Conservation (phyloP, 2,888 invertebrate genomes). For the Leptothorax acervorum region DNA sequence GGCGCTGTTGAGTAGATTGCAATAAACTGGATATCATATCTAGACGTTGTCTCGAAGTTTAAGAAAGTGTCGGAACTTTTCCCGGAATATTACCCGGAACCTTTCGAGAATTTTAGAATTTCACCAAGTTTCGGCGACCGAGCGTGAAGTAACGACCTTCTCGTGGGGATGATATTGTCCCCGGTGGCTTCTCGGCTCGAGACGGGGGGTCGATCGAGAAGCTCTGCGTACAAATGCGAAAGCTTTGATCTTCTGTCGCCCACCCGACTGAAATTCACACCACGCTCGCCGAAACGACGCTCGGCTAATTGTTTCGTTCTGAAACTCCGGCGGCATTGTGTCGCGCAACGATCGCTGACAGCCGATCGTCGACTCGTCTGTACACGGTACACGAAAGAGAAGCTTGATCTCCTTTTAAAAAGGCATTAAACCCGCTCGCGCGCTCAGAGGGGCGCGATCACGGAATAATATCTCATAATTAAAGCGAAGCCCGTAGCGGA, state of each 20-base stretch:
- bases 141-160: constrained; percentile 58
- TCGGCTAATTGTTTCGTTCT: constrained; percentile 73
- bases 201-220: constrained; percentile 62
- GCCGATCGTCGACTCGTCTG: constrained; percentile 42
- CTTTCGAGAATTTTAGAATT: constrained; percentile 64
- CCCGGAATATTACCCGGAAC: constrained; percentile 60
- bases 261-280: constrained; percentile 59
- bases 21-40: constrained; percentile 52
- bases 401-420: constrained; percentile 81
- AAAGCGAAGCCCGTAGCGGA: constrained; percentile 83
- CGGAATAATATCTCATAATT: constrained; percentile 84
- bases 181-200: background rate
- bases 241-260: constrained; percentile 58
- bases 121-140: constrained; percentile 55
- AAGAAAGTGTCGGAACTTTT: constrained; percentile 64
- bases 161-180: constrained; percentile 51
- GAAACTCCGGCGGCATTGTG: constrained; percentile 63
- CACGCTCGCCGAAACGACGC: constrained; percentile 57
- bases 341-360: constrained; percentile 40
- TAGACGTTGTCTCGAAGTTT: constrained; percentile 54
- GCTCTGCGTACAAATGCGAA: constrained; percentile 66
- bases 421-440: constrained; percentile 82
- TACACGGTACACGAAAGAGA: constrained; percentile 17
- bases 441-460: constrained; percentile 82
- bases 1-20: constrained; percentile 39